These are phyloP conservation scores for Leptopilina boulardi DNA, from an alignment of 1,140 invertebrate genomes.

Conservation along the genomic window DNA sequence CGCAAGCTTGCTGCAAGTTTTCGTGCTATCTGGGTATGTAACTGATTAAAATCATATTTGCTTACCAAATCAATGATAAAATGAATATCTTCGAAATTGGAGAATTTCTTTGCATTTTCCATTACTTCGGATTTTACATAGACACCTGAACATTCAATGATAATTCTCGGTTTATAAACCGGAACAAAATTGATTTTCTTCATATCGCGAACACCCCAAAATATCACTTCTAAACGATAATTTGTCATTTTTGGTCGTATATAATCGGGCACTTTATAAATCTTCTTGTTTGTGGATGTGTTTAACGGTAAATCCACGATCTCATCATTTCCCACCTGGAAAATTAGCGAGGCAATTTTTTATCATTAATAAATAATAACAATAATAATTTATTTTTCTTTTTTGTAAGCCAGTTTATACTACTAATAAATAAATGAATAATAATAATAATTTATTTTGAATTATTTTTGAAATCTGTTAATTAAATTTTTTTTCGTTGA, in stretches of 20 bases:
- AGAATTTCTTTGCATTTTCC: slow-evolving; percentile 70
- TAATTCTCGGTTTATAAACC: slow-evolving; percentile 76
- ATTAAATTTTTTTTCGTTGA: background rate
- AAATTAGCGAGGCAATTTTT: background rate
- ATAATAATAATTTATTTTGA: no score
- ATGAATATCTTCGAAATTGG: slow-evolving; percentile 74
- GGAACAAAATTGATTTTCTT: slow-evolving; percentile 71
- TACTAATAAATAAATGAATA: no score
- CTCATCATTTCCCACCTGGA: slow-evolving; percentile 58
- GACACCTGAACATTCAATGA: slow-evolving; percentile 77
- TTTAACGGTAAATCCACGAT: slow-evolving; percentile 56
- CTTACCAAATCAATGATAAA: slow-evolving; percentile 74
- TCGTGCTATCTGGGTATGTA: no score
- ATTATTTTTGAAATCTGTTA: background rate
- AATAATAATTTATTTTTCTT: no score
- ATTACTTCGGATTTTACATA: slow-evolving; percentile 77
- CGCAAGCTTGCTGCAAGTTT: no score
- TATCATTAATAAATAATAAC: background rate
- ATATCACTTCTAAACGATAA: slow-evolving; percentile 78
- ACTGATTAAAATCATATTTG: slow-evolving; percentile 25
- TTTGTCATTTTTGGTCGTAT: slow-evolving; percentile 72
- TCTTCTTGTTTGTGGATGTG: slow-evolving; percentile 59
- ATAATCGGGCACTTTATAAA: slow-evolving; percentile 74
- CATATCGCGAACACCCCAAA: slow-evolving; percentile 80
- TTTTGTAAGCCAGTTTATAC: no score